These are phyloP conservation scores for Dasysyrphus albostriatus DNA, from an alignment of 2,888 invertebrate genomes.

Conservation along the genomic window DNA sequence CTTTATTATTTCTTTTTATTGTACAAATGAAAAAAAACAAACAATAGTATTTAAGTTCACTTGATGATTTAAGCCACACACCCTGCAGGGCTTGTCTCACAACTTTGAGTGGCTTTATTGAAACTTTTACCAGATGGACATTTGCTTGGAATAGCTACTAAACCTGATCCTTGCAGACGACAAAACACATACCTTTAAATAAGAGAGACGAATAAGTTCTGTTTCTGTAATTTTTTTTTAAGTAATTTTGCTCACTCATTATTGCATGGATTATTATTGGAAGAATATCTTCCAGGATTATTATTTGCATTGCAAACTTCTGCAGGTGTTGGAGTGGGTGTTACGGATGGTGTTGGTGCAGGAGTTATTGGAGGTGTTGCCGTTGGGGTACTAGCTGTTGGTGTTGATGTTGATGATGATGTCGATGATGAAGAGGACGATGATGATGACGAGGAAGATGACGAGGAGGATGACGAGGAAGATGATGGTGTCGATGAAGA, in stretches of 20 bases:
- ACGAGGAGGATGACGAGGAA: not conserved
- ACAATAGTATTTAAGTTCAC: not conserved
- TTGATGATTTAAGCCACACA: conserved; percentile 10
- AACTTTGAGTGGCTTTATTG: conserved; percentile 22
- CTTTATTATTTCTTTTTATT: not conserved
- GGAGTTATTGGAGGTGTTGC: not conserved
- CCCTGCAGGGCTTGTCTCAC: conserved; percentile 11
- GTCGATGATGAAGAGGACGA: not conserved
- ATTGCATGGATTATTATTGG: not conserved
- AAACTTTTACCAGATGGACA: conserved; percentile 28
- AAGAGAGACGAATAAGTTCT: not conserved
- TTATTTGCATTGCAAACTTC: conserved; percentile 11
- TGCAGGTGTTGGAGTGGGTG: conserved; percentile 8
- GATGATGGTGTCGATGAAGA: not conserved
- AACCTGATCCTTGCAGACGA: conserved; percentile 1
- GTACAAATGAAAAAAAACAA: not conserved
- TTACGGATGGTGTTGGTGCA: not conserved
- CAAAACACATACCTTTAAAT: conserved; percentile 39
- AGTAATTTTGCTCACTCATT: conserved; percentile 12
- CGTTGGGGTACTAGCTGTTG: not conserved
- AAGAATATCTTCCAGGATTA: conserved; percentile 29
- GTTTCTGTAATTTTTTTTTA: not conserved
- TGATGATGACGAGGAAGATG: not conserved
- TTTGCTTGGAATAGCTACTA: conserved; percentile 24
- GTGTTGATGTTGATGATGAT: not conserved